phyloP scores from a whole-genome alignment of 2,888 invertebrate genomes.

The Sarcophaga subvicina region DNA sequence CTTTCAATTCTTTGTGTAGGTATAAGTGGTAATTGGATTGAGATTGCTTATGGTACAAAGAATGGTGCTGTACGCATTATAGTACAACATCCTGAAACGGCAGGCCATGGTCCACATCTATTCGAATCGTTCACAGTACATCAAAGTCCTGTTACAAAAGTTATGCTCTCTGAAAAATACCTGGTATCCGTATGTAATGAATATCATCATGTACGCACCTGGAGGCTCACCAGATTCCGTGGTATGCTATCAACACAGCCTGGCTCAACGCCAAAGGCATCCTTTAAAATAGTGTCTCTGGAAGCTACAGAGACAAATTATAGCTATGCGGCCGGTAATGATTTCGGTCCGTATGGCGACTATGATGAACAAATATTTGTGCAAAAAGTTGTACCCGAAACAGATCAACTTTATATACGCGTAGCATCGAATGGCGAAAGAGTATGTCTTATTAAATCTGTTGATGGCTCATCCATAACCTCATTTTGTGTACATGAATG shows the following conservation, averaged over 20 bases:
- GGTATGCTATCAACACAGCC: slow-evolving; percentile 99
- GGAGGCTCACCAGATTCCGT: slow-evolving; percentile 97
- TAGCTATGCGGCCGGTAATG: slow-evolving; percentile 86
- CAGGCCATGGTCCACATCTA: slow-evolving; percentile 98
- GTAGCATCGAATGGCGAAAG: slow-evolving; percentile 97
- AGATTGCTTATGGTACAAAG: slow-evolving; percentile 99
- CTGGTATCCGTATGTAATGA: slow-evolving; percentile 98
- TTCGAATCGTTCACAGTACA: slow-evolving; percentile 99
- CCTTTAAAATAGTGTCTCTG: slow-evolving; percentile 88
- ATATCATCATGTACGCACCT: slow-evolving; percentile 98
- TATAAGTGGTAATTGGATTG: slow-evolving; percentile 99
- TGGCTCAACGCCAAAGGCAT: slow-evolving; percentile 97
- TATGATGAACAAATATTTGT: slow-evolving; percentile 98
- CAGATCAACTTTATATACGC: slow-evolving; percentile 96
- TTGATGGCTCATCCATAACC: slow-evolving; percentile 96
- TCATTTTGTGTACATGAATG: slow-evolving; percentile 99
- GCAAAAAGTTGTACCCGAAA: slow-evolving; percentile 98
- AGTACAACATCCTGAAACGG: slow-evolving; percentile 99
- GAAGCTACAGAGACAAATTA: slow-evolving; percentile 86
- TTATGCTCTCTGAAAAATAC: slow-evolving; percentile 96
- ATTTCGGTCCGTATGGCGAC: slow-evolving; percentile 96
- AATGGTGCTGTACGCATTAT: slow-evolving; percentile 98
- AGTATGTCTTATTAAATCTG: slow-evolving; percentile 96
- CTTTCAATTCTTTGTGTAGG: slow-evolving; percentile 83
- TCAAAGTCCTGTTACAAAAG: slow-evolving; percentile 96